Evolutionary conservation across 2,113 vertebrate species (phyloP).

Genomic region (Probosciger aterrimus): DNA sequence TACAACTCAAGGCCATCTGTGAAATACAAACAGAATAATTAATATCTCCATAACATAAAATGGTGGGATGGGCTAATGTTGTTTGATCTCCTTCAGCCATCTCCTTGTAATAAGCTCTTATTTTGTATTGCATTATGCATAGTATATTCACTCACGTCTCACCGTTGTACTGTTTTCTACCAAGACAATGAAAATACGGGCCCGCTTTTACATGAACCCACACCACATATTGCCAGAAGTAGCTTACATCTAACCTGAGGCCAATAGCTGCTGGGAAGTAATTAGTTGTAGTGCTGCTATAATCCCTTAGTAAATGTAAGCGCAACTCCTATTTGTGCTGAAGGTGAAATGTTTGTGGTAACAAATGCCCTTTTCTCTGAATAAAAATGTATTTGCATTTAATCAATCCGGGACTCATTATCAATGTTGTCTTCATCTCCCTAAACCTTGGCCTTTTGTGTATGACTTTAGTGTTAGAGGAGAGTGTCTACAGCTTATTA

Average conservation of each 20-base stretch:
- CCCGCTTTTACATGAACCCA: constrained; percentile 44
- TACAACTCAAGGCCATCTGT: constrained; percentile 15
- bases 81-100: constrained; percentile 34
- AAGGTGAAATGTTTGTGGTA: constrained; percentile 78
- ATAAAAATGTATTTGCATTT: constrained; percentile 79
- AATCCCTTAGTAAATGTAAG: constrained; percentile 74
- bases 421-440: constrained; percentile 68
- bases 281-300: constrained; percentile 73
- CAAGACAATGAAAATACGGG: constrained; percentile 1
- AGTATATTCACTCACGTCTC: constrained; percentile 5
- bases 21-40: constrained; percentile 52
- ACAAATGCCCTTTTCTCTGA: constrained; percentile 74
- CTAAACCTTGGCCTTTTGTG: constrained; percentile 64
- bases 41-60: constrained; percentile 41
- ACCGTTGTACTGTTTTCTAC: not conserved
- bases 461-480: constrained; percentile 6
- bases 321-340: constrained; percentile 66
- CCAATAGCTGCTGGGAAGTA: constrained; percentile 76
- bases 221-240: constrained; percentile 53
- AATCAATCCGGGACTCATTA: constrained; percentile 81
- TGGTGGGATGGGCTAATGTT: constrained; percentile 40
- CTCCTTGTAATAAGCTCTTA: constrained; percentile 51
- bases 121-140: constrained; percentile 48
- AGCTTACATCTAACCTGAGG: constrained; percentile 71
- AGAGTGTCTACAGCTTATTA: constrained; percentile 62